A percentile compares a stretch with the other conserved stretches of the same genome.
These are phyloP conservation scores for Cherax quadricarinatus DNA, from an alignment of 1,140 invertebrate species.

Conservation along the genomic window DNA sequence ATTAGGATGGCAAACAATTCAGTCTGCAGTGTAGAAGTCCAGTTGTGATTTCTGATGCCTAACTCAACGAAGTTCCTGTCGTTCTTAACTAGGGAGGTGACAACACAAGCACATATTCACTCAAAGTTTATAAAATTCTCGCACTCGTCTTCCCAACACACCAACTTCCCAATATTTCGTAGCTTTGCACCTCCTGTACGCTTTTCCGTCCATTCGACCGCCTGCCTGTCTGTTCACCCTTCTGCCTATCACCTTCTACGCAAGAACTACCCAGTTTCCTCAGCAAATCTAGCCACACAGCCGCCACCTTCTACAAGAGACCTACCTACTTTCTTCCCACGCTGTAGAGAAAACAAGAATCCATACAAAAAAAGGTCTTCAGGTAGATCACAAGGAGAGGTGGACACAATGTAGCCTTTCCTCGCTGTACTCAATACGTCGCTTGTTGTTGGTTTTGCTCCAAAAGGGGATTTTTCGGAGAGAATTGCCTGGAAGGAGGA, in stretches of 20 bases:
- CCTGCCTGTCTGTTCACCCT: neutral
- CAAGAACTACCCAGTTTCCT: too few species aligned
- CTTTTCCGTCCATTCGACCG: neutral
- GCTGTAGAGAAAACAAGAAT: neutral
- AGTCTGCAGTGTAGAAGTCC: too few species aligned
- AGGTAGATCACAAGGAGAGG: neutral
- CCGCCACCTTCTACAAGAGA: neutral
- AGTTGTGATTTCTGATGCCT: too few species aligned
- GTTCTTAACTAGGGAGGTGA: too few species aligned
- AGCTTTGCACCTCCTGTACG: neutral
- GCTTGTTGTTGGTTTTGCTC: neutral
- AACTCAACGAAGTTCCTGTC: too few species aligned
- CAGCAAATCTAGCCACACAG: neutral
- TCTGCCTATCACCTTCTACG: neutral
- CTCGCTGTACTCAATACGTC: neutral
- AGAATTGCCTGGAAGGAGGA: conserved; percentile 50
- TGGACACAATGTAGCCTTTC: neutral
- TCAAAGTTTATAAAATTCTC: too few species aligned
- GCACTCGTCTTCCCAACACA: too few species aligned
- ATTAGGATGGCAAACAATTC: too few species aligned
- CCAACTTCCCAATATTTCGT: neutral
- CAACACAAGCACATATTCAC: too few species aligned
- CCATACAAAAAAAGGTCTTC: neutral
- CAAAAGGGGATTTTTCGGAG: conserved; percentile 24
- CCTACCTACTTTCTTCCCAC: neutral